Base-by-base conservation (phyloP, 2,113 vertebrate genomes). In the Collichthys lucidus region DNA sequence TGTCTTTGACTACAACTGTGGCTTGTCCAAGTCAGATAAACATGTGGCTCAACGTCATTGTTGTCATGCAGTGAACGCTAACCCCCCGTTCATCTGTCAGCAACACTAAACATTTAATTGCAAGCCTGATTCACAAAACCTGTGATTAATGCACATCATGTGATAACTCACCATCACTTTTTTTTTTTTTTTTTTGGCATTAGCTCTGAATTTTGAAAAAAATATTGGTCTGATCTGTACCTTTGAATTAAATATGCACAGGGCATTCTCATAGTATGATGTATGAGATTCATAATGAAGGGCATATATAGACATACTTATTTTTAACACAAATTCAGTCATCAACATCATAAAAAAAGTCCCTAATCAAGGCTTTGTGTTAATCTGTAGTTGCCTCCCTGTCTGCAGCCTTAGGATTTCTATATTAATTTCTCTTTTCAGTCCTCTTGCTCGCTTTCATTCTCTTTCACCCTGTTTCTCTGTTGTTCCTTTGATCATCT, bases 401-500 rank as follows among this genome's bases (percentile, higher is more conserved):
- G 26, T 74, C 29, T 72, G n/a, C 24, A 61, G 52, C 61, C 8
- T 35, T 59, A 29, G 66, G 70, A 89, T 84, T 86, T 89, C 71
- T 59, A 76, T 82, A 78, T 78, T 22, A 65, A 80, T 83, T 31
- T 65, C 10, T 84, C 40, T 59, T 71, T 81, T 74, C 59, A 29
- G 20, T 72, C 4, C 26, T 72, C 44, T 59, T 65, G 52, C 79
- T 73, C 64, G 20, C 17, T 15, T 71, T 74, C 44, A 64, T 55
- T 82, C 59, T 56, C 61, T 69, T 20, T 76, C 47, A 53, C 49
- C 57, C 52, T n/a, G 19, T 66, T 17, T 77, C 47, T 82, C 69
- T 89, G 55, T 61, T 31, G 77, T 77, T 70, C 77, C 68, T 69
- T 89, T 86, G 83, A 90, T 79, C 63, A 72, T 79, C 46, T 82